Evolutionary conservation across 2,888 invertebrate species (phyloP), one percentile per base, ranked within the genome.

Genomic region (Neoitamus cyanurus): DNA sequence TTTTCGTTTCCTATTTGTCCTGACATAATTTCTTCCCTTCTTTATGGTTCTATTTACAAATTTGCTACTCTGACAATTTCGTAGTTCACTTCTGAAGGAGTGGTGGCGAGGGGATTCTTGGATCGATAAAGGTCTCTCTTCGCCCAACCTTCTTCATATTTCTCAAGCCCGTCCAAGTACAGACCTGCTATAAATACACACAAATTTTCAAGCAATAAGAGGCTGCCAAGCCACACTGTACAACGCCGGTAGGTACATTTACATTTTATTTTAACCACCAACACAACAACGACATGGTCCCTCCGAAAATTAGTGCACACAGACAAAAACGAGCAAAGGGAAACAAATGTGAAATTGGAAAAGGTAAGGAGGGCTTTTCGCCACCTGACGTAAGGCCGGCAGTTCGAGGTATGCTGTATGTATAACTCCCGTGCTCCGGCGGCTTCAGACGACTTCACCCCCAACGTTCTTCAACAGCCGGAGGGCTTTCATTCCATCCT

Each of bases 1-100:
- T 86, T 86, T 87, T 85, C 85, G 83, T 86, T 85, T 85, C 84
- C 84, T 85, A 85, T 84, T 86, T 86, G 77, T 46, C 30, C 77
- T 46, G 77, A 77, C 77, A 77, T 77, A 77, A 77, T 46, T 46
- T 77, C 77, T 46, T 28, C 46, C 30, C 46, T 77, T 36, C 77
- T 46, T 30, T 42, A 25, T 30, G 4, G 25, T 15, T 77, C 20
- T 77, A 77, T 46, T 46, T 46, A 77, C 77, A 77, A 77, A 77
- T 77, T 77, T 77, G 77, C 77, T 46, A 77, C 46, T 46, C 46
- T 77, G 77, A 77, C 77, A 77, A 77, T 77, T 77, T 42, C 77
- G 25, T 30, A 77, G 77, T 25, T 42, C 37, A 42, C 28, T 77
- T n/a, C 13, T 20, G 20, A 15, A 25, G 20, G 28, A 46, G 46